Evolutionary conservation across 2,797 vertebrate genomes (phyloP).

Genomic region (Miichthys miiuy): DNA sequence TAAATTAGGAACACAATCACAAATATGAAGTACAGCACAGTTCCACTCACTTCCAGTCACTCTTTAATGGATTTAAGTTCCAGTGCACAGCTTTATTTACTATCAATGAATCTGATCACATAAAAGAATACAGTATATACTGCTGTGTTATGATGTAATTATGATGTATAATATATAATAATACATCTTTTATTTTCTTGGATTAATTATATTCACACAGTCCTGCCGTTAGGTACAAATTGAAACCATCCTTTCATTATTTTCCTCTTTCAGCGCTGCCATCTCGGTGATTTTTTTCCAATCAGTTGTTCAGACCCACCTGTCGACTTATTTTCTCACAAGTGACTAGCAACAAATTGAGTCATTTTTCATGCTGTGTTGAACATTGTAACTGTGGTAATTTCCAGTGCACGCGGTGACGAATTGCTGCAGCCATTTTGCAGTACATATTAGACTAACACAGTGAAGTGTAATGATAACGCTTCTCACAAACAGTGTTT

Average conservation of each 20-base stretch:
- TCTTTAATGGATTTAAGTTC: no score
- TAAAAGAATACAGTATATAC: neutral
- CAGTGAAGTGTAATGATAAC: slow-evolving; percentile 10
- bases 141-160: neutral
- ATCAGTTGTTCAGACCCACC: slow-evolving; percentile 36
- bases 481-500: neutral
- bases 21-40: no score
- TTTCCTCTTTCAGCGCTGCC: slow-evolving; percentile 3
- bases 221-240: slow-evolving; percentile 33
- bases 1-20: no score
- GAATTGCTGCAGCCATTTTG: slow-evolving; percentile 15
- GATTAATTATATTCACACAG: slow-evolving; percentile 10
- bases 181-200: slow-evolving; percentile 5
- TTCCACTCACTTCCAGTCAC: no score
- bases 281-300: slow-evolving; percentile 8
- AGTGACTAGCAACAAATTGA: slow-evolving; percentile 15
- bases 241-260: slow-evolving; percentile 38
- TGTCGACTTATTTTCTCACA: slow-evolving; percentile 30
- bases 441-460: neutral
- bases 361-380: neutral
- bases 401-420: neutral
- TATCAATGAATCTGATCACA: neutral
- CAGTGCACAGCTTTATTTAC: neutral
- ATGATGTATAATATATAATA: neutral
- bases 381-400: slow-evolving; percentile 31